These are phyloP conservation scores for Peromyscus leucopus DNA, from an alignment of 2,113 vertebrate genomes.

Conservation along the genomic window DNA sequence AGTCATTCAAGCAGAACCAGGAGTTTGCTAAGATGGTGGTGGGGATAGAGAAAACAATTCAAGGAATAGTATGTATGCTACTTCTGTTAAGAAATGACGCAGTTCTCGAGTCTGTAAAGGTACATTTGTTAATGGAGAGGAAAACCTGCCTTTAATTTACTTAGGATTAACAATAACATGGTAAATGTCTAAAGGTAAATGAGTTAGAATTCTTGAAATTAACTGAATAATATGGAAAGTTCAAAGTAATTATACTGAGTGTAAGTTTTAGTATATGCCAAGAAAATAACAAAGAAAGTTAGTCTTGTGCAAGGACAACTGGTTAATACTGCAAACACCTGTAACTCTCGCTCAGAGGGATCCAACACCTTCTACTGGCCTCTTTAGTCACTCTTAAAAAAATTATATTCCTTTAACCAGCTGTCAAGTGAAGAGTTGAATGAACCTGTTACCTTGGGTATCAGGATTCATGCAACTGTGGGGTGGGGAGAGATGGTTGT, in stretches of 20 bases:
- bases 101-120: neutral
- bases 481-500: neutral
- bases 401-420: neutral
- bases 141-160: neutral
- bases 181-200: neutral
- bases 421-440: neutral
- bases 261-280: neutral
- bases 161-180: neutral
- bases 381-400: neutral
- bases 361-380: neutral
- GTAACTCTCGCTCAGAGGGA: neutral
- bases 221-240: slow-evolving; percentile 23
- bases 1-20: slow-evolving; percentile 16
- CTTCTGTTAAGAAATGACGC: neutral
- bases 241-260: neutral
- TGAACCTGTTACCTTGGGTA: neutral
- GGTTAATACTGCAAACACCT: neutral
- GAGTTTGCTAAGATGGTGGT: neutral
- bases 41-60: neutral
- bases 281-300: neutral
- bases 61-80: neutral
- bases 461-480: neutral
- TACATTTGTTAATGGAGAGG: slow-evolving; percentile 9
- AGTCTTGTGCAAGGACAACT: slow-evolving; percentile 2
- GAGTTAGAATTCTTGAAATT: slow-evolving; percentile 24